Base-by-base conservation (phyloP, 2,797 vertebrate species). In the Sardinella longiceps region DNA sequence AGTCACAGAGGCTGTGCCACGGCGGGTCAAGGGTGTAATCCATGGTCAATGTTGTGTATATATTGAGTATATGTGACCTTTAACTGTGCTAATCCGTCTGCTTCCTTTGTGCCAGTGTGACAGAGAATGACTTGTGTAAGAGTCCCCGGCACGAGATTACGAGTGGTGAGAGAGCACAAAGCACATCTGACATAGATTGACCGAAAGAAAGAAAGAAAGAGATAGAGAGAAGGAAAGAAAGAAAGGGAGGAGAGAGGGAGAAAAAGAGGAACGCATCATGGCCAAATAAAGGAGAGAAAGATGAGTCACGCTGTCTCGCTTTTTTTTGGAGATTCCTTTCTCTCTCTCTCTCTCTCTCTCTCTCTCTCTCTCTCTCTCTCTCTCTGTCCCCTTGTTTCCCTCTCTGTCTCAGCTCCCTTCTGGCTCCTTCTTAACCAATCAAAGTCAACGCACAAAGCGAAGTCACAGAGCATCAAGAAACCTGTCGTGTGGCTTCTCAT, bases 321-420 rank as follows among this genome's bases (percentile, higher is more conserved):
- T 33, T 70, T 70, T 70, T 77, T 77, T 43, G 66, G 66, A 74
- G 33, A 43, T 39, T 43, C 33, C 5, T 77, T 70, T 9, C 37
- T 10, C 80, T 37, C 53, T 37, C 58, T 53, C 37, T 81, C 53
- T 63, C 48, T 80, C 82, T 66, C 46, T 83, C 80, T 74, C 60
- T 3, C 23, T 30, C 60, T 81, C 50, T 81, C 39, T 82, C 51
- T 80, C 60, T 83, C 48, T 82, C 14, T 74, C 25, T 12, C 28
- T 28, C 15, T 30, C 48, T n/a, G 2, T 53, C 60, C n/a, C 18
- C 56, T 1, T 6, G n/a, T n/a, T n/a, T 20, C 10, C 25, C 6
- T 33, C 43, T 20, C 30, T 56, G 9, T 30, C 63, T 80, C 14
- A 56, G 1, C 15, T 23, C 50, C 77, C 39, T 30, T 56, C 45